These are phyloP conservation scores for Myripristis jacobus DNA, from an alignment of 2,797 vertebrate species.

Conservation along the genomic window DNA sequence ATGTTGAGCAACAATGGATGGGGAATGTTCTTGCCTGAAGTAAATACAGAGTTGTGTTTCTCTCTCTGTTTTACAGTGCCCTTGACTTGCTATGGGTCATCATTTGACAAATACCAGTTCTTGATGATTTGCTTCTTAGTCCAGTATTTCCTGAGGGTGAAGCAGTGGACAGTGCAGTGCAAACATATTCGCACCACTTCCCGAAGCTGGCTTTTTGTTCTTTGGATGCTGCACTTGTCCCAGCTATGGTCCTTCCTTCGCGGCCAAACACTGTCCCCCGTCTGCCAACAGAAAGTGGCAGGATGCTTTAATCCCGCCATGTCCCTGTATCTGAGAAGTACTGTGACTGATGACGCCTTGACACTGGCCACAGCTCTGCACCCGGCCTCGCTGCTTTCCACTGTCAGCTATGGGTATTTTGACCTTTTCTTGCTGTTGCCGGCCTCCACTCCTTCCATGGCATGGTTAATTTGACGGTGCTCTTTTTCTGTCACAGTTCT, in stretches of 20 bases:
- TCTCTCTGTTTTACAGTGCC: background rate
- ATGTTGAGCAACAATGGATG: background rate
- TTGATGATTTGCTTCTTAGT: conserved; percentile 18
- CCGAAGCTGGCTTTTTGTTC: conserved; percentile 27
- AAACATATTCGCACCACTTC: conserved; percentile 10
- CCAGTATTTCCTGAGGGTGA: background rate
- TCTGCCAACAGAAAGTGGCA: conserved; percentile 53
- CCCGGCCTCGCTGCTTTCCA: conserved; percentile 55
- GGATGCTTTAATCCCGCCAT: conserved; percentile 63
- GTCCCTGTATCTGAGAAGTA: conserved; percentile 22
- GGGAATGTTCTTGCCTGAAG: background rate
- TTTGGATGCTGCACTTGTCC: background rate
- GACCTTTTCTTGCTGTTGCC: conserved; percentile 50
- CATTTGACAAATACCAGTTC: background rate
- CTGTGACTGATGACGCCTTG: conserved; percentile 65
- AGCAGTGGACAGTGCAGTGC: background rate
- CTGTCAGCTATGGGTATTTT: conserved; percentile 65
- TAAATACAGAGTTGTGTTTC: background rate
- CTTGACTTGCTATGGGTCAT: conserved; percentile 1
- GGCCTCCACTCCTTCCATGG: conserved; percentile 16
- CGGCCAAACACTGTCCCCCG: conserved; percentile 47
- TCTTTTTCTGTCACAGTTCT: conserved; percentile 26
- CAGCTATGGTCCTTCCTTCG: conserved; percentile 5
- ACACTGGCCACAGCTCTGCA: conserved; percentile 69
- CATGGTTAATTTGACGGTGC: conserved; percentile 36